A percentile compares a stretch with the other conserved stretches of the same genome.
Evolutionary conservation across 2,797 vertebrate species (phyloP).

Genomic region (Myoxocephalus aenaeus): DNA sequence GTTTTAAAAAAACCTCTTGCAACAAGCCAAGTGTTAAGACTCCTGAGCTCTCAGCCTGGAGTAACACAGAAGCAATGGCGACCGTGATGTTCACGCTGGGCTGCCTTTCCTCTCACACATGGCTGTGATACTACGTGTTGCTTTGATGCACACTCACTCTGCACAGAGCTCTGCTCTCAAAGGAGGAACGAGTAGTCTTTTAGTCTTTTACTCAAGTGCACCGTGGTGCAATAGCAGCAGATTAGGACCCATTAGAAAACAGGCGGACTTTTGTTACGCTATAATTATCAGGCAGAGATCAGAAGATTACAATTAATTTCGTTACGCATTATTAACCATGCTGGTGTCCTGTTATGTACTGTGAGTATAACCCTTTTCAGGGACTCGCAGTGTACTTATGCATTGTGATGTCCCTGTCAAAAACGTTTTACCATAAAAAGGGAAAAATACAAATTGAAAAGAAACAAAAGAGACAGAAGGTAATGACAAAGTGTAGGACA

Average conservation of each 20-base stretch:
- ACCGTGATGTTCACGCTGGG: slow-evolving; percentile 30
- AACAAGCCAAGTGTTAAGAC: slow-evolving; percentile 26
- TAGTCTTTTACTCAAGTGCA: slow-evolving; percentile 21
- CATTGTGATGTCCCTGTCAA: not conserved
- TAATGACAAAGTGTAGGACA: not conserved
- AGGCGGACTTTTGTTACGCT: slow-evolving; percentile 17
- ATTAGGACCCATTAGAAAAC: slow-evolving; percentile 26
- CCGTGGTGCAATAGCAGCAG: slow-evolving; percentile 16
- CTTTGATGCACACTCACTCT: no score
- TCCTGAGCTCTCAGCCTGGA: slow-evolving; percentile 30
- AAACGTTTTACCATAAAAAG: not conserved
- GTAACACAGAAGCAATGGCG: slow-evolving; percentile 27
- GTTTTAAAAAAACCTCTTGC: not conserved
- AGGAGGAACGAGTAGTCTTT: slow-evolving; percentile 2
- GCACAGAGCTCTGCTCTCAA: slow-evolving; percentile 3
- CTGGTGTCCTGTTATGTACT: slow-evolving; percentile 14
- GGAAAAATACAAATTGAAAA: no score
- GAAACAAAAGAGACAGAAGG: not conserved
- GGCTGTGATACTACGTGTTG: not conserved
- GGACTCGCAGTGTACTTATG: not conserved
- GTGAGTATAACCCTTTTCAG: slow-evolving; percentile 6
- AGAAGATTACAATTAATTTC: slow-evolving; percentile 41
- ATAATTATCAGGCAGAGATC: slow-evolving; percentile 26
- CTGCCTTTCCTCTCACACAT: slow-evolving; percentile 37
- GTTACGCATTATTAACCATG: slow-evolving; percentile 16